phyloP scores from a whole-genome alignment of 2,888 invertebrate species.

The Germaria angustata region DNA sequence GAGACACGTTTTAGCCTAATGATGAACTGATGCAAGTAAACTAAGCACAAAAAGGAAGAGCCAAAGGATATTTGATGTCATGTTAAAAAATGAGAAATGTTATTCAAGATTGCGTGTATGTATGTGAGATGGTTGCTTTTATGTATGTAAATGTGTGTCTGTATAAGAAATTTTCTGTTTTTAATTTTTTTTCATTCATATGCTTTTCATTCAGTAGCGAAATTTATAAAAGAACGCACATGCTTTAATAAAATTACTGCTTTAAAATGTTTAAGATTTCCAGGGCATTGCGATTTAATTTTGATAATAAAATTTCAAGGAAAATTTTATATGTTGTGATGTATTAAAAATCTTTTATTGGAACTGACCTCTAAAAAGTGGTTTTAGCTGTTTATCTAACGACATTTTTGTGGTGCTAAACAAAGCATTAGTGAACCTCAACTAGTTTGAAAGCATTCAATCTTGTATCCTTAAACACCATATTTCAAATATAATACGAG shows the following conservation, averaged over 20 bases:
- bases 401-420: background rate
- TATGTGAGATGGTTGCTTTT: background rate
- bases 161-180: background rate
- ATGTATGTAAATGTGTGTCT: background rate
- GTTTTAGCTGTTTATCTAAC: background rate
- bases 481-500: no score
- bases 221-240: background rate
- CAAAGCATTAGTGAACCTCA: no score
- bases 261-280: background rate
- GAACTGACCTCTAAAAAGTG: no score
- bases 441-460: no score
- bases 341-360: no score
- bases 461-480: no score
- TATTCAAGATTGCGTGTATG: slow-evolving; percentile 1
- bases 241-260: background rate
- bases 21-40: slow-evolving; percentile 55
- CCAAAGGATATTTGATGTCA: slow-evolving; percentile 62
- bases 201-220: background rate
- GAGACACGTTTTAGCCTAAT: slow-evolving; percentile 56
- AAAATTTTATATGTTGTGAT: no score
- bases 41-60: slow-evolving; percentile 51
- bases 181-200: background rate
- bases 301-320: no score
- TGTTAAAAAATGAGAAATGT: slow-evolving; percentile 50
- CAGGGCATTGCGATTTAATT: no score